A percentile compares a stretch with the other conserved stretches of the same genome.
Conservation (phyloP, 1,140 invertebrate species). For the Neodiprion virginianus region DNA sequence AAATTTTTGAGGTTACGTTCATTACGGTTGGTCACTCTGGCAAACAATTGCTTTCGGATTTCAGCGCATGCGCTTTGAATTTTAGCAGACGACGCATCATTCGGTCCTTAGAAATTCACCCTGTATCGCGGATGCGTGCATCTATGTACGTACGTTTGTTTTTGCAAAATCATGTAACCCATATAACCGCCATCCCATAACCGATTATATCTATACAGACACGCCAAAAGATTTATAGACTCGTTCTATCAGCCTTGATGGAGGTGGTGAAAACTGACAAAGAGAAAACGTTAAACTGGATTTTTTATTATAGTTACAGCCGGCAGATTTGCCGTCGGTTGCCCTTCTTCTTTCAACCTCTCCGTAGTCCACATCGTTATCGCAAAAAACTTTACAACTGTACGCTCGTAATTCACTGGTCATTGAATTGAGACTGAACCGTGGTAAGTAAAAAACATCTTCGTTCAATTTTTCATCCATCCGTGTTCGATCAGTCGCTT, state of each 20-base stretch:
- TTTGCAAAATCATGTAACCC: too few species aligned
- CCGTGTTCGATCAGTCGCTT: background rate
- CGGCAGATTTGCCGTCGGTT: background rate
- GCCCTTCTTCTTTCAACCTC: too few species aligned
- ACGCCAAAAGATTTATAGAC: background rate
- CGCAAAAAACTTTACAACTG: background rate
- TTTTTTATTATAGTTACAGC: background rate
- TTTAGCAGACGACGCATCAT: too few species aligned
- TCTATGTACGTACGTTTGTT: background rate
- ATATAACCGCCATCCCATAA: too few species aligned
- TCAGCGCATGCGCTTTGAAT: too few species aligned
- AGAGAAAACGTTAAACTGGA: background rate
- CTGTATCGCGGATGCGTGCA: background rate
- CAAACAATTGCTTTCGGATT: too few species aligned
- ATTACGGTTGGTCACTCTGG: too few species aligned
- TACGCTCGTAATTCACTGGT: background rate
- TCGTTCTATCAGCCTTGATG: background rate
- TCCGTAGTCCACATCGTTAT: background rate
- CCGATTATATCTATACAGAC: too few species aligned
- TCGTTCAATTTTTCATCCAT: background rate
- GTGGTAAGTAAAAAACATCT: background rate
- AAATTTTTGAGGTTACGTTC: too few species aligned
- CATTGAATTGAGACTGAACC: background rate
- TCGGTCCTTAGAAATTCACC: too few species aligned
- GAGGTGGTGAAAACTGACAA: constrained; percentile 6